Conservation (phyloP, 2,888 invertebrate species). For the Ametastegia equiseti region DNA sequence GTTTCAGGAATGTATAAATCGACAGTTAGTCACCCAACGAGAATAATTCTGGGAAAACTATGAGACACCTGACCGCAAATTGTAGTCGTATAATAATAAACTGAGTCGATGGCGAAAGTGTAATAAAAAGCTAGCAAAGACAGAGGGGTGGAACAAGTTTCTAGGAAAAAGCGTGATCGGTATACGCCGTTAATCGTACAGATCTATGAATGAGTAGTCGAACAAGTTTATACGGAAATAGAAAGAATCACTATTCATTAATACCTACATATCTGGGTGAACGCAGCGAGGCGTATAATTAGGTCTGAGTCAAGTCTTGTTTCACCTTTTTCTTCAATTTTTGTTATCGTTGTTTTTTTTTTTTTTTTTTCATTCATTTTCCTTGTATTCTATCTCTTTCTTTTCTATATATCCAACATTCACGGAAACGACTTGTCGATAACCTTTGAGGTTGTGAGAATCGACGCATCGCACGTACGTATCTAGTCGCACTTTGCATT, state of each 20-base stretch:
- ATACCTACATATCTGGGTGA: slow-evolving; percentile 1
- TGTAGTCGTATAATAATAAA: not conserved
- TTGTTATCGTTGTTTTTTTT: not conserved
- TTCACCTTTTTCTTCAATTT: not conserved
- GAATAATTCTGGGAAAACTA: not conserved
- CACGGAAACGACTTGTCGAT: not conserved
- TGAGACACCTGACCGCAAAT: not conserved
- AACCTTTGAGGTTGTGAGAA: slow-evolving; percentile 28
- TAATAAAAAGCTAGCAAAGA: not conserved
- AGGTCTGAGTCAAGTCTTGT: not conserved
- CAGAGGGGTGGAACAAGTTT: not conserved
- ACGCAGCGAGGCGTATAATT: not conserved
- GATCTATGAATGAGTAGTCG: slow-evolving; percentile 30
- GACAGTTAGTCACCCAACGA: not conserved
- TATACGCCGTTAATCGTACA: not conserved
- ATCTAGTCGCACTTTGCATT: not conserved
- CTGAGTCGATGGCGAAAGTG: not conserved
- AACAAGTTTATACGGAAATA: slow-evolving; percentile 35
- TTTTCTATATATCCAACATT: not conserved
- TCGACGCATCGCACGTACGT: not conserved
- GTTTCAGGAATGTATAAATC: not conserved
- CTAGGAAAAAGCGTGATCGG: not conserved
- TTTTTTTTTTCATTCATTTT: not conserved
- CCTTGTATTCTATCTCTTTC: not conserved
- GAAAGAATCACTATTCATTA: slow-evolving; percentile 13